Evolutionary conservation across 2,888 invertebrate genomes (phyloP), one percentile per base, ranked within the genome.

Genomic region (Drosophila merina): DNA sequence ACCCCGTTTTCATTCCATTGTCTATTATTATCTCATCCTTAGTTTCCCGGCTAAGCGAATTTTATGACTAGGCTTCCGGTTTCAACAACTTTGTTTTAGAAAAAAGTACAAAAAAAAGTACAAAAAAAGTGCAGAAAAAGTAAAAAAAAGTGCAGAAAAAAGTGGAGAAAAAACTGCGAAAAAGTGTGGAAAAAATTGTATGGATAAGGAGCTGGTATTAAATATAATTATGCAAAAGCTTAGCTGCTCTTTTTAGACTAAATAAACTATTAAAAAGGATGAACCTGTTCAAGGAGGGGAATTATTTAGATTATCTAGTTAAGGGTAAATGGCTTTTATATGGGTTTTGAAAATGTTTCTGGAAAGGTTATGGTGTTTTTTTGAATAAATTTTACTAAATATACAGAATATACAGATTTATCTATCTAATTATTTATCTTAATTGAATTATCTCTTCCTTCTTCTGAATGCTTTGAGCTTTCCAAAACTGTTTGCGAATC

Each of bases 31-130:
- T 38, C 30, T 25, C 25, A 36, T 20, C 33, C 14, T 31, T n/a
- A 45, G 45, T 55, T 45, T 33, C 31, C 38, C 40, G 42, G 60
- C 58, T 58, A 57, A 62, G 33, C 14, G 57, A 33, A 48, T 60
- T 57, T 57, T 42, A 60, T 60, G 60, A 60, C 60, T 48, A 42
- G 57, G 60, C 60, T 48, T 57, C 47, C 57, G 57, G 38, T 40
- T 14, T 30, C 9, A 38, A 33, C 54, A 25, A 40, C 40, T 40
- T 38, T 48, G 50, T 42, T 56, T 31, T 14, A 26, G 4, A 14
- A 14, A 14, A 14, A 14, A 14, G 14, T 14, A 14, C 14, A 14
- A 14, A 14, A 14, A 14, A 33, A 60, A 48, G 48, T 58, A 40
- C 6, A 4, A 25, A 40, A 48, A 48, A 26, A 26, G 48, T 20